A percentile compares a stretch with the other conserved stretches of the same genome.
These are phyloP conservation scores for Troides aeacus DNA, from an alignment of 2,888 invertebrate species.

Conservation along the genomic window DNA sequence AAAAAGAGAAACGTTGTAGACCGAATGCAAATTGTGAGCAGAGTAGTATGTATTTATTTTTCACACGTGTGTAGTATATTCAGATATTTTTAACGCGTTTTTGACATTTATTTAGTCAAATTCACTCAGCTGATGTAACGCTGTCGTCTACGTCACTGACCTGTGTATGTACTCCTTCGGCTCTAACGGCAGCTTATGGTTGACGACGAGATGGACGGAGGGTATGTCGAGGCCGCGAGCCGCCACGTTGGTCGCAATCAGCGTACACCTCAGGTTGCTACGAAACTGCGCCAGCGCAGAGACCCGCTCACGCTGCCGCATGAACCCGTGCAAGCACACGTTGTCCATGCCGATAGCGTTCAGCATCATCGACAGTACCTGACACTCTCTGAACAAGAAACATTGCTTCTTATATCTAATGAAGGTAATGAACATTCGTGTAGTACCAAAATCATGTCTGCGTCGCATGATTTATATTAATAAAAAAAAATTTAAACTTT, in stretches of 20 bases:
- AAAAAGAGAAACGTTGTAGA: no score
- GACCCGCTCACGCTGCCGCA: slow-evolving; percentile 92
- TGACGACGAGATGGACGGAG: slow-evolving; percentile 95
- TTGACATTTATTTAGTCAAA: no score
- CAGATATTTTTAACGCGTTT: no score
- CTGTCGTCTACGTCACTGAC: slow-evolving; percentile 39
- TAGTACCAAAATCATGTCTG: no score
- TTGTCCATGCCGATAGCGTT: slow-evolving; percentile 93
- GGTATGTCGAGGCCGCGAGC: slow-evolving; percentile 98
- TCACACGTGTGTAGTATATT: no score
- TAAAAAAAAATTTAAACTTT: no score
- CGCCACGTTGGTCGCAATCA: slow-evolving; percentile 98
- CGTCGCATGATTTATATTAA: no score
- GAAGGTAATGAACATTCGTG: no score
- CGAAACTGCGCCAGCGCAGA: slow-evolving; percentile 93
- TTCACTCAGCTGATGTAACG: no score
- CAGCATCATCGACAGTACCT: slow-evolving; percentile 92
- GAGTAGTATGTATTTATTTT: no score
- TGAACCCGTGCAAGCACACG: slow-evolving; percentile 95
- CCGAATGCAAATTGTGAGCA: no score
- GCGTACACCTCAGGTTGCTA: slow-evolving; percentile 90
- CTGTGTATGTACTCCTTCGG: slow-evolving; percentile 97
- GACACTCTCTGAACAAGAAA: slow-evolving; percentile 85
- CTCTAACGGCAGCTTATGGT: slow-evolving; percentile 94
- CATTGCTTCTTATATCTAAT: no score